A percentile compares a stretch with the other conserved stretches of the same genome.
Evolutionary conservation across 1,140 invertebrate genomes (phyloP).

Genomic region (Tetragnatha versicolor): DNA sequence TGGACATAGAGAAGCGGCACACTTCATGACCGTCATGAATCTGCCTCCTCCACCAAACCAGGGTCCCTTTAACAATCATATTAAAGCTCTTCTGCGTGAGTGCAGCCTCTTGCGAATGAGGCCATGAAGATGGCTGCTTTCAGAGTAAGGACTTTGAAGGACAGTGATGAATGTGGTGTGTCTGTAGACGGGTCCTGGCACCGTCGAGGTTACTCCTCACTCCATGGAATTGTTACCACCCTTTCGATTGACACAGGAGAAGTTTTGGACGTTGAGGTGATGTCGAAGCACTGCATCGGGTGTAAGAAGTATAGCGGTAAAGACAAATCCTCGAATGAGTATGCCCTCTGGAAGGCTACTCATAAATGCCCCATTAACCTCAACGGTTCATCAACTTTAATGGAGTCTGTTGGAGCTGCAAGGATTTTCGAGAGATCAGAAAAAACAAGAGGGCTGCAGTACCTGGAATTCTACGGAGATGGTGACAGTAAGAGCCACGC

Average conservation of each 20-base stretch:
- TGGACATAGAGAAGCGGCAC: no score
- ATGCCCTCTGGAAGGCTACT: not conserved
- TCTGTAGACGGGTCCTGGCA: not conserved
- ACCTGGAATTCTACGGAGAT: conserved; percentile 2
- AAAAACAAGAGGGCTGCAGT: not conserved
- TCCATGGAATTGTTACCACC: not conserved
- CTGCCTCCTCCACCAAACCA: no score
- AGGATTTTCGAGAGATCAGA: not conserved
- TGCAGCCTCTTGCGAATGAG: not conserved
- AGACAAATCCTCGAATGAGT: not conserved
- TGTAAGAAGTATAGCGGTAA: not conserved
- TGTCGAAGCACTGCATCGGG: not conserved
- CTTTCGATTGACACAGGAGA: not conserved
- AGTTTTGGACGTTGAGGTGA: not conserved
- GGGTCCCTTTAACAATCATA: no score
- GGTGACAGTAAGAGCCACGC: not conserved
- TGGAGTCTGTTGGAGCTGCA: not conserved
- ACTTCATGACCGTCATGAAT: no score
- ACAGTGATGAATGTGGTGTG: not conserved
- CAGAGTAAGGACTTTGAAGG: not conserved
- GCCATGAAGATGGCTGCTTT: not conserved
- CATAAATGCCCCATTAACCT: not conserved
- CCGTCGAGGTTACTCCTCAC: not conserved
- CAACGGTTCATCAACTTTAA: not conserved
- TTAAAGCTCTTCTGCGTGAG: no score